Percentiles rank a stretch among this genome's conserved stretches.
phyloP scores from a whole-genome alignment of 2,113 vertebrate species.

The Cervus canadensis region DNA sequence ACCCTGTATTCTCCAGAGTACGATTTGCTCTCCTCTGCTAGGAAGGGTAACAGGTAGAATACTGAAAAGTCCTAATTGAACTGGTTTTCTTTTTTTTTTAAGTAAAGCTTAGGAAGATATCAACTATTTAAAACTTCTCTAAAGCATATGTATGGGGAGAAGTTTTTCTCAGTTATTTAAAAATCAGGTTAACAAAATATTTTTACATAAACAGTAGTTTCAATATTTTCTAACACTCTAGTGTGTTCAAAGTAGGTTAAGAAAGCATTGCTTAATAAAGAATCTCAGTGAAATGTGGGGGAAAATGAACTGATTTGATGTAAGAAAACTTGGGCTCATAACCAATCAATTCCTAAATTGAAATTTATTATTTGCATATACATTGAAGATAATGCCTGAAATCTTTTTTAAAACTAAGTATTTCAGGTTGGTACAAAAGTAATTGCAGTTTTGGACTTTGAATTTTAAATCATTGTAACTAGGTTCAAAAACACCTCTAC shows the following conservation, averaged over 20 bases:
- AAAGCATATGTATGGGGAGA: neutral
- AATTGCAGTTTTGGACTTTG: neutral
- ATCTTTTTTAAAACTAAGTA: neutral
- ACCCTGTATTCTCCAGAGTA: neutral
- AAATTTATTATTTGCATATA: neutral
- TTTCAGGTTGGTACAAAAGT: neutral
- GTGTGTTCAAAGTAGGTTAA: neutral
- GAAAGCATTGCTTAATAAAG: neutral
- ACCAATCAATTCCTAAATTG: neutral
- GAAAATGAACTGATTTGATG: neutral
- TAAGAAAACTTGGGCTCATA: neutral
- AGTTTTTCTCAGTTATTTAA: neutral
- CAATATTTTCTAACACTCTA: neutral
- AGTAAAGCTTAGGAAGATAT: neutral
- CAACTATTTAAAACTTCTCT: neutral
- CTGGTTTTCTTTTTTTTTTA: neutral
- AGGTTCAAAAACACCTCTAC: neutral
- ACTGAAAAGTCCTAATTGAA: neutral
- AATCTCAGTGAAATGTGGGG: neutral
- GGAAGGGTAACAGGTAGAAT: neutral
- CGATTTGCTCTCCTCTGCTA: neutral
- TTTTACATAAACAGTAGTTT: neutral
- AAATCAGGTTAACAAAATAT: neutral
- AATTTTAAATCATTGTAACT: neutral
- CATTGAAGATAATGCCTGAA: neutral